A percentile compares a stretch with the other conserved stretches of the same genome.
Evolutionary conservation across 92 coral and sea anemone species (phyloP).

Genomic region (Epizoanthus rinbou): DNA sequence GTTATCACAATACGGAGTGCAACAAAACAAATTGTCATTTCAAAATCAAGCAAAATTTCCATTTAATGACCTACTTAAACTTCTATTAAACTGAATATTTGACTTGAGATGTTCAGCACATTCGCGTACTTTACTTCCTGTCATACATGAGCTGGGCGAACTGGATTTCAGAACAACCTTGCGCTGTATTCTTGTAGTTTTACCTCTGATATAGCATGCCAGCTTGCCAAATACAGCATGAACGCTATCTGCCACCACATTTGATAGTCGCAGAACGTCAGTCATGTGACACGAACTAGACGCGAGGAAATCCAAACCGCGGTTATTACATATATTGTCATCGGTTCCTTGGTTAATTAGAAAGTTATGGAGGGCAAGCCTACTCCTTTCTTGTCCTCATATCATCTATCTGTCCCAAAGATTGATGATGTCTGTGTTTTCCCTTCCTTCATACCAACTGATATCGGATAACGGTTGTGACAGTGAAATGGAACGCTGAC

Average conservation of each 20-base stretch:
- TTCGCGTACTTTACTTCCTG: no score
- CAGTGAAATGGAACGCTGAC: not conserved
- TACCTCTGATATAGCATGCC: no score
- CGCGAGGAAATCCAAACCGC: no score
- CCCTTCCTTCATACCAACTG: conserved; percentile 1
- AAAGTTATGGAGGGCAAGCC: not conserved
- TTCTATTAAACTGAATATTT: not conserved
- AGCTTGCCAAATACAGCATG: no score
- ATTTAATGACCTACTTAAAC: not conserved
- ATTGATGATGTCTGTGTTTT: not conserved
- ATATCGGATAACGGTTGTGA: conserved; percentile 5
- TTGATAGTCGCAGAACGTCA: no score
- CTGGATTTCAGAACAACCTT: no score
- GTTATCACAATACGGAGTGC: not conserved
- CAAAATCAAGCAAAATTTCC: not conserved
- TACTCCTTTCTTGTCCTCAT: not conserved
- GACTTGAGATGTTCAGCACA: no score
- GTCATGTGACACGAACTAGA: no score
- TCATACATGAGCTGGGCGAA: no score
- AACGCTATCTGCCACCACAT: no score
- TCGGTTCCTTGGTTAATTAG: not conserved
- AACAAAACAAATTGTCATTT: not conserved
- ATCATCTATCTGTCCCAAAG: not conserved
- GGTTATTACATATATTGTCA: no score
- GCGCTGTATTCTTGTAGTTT: no score